phyloP scores from a whole-genome alignment of 1,140 invertebrate genomes.

The Drosophila tropicalis region DNA sequence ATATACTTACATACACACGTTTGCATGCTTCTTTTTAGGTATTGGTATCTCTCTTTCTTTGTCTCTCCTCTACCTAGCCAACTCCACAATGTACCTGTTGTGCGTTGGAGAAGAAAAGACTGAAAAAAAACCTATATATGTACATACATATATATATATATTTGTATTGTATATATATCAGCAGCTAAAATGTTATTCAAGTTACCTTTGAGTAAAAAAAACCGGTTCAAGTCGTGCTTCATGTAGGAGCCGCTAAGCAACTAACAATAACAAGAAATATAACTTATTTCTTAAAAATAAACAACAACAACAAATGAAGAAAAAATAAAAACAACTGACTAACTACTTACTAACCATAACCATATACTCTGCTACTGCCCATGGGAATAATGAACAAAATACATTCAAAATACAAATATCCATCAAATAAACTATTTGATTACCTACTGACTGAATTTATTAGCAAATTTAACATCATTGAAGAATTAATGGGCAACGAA shows the following conservation, averaged over 20 bases:
- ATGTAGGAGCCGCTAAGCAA: slow-evolving; percentile 63
- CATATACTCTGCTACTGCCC: not conserved
- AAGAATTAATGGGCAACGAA: too few species aligned
- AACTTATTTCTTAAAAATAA: slow-evolving; percentile 2
- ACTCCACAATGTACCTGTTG: slow-evolving; percentile 53
- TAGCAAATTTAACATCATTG: not conserved
- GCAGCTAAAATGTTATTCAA: slow-evolving; percentile 53
- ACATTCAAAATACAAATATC: not conserved
- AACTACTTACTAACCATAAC: slow-evolving; percentile 8
- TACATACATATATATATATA: not conserved
- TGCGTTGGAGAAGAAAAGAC: slow-evolving; percentile 48
- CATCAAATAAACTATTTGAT: not conserved
- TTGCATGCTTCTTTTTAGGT: slow-evolving; percentile 11
- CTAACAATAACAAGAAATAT: slow-evolving; percentile 34
- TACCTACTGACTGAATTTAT: slow-evolving; percentile 4
- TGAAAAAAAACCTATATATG: slow-evolving; percentile 36
- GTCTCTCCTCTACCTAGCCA: slow-evolving; percentile 22
- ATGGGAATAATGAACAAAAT: slow-evolving; percentile 1
- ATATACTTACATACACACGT: slow-evolving; percentile 1
- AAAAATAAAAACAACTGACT: slow-evolving; percentile 20
- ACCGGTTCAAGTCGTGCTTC: slow-evolving; percentile 47
- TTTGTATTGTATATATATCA: not conserved
- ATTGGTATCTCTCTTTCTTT: not conserved
- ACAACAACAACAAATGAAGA: slow-evolving; percentile 13
- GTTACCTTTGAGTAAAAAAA: slow-evolving; percentile 57